Evolutionary conservation across 35 echinoderm and acorn worm species (phyloP).

Genomic region (Apostichopus californicus): DNA sequence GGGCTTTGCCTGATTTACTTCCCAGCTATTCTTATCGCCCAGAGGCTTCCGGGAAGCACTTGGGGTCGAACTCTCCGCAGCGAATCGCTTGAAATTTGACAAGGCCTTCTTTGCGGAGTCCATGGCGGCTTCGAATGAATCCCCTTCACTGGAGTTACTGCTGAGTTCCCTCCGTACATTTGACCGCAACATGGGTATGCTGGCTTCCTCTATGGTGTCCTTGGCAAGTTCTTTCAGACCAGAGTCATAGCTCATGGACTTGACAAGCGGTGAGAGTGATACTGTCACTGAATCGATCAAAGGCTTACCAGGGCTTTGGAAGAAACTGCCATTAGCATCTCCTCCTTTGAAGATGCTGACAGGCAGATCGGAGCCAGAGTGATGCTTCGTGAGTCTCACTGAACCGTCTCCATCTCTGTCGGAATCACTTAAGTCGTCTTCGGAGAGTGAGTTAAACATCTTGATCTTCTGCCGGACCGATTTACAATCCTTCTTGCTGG

Average conservation of each 20-base stretch:
- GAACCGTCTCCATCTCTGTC: neutral
- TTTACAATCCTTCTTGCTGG: neutral
- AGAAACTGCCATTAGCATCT: neutral
- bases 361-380: conserved; percentile 22
- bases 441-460: conserved; percentile 79
- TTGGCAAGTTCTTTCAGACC: conserved; percentile 46
- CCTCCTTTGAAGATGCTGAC: neutral
- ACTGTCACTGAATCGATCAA: neutral
- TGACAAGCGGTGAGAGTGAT: conserved; percentile 52
- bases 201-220: neutral
- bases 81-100: conserved; percentile 33
- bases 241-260: conserved; percentile 77
- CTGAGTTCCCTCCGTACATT: neutral
- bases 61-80: conserved; percentile 11
- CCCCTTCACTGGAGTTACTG: neutral
- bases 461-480: conserved; percentile 70
- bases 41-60: conserved; percentile 6
- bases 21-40: neutral
- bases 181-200: neutral
- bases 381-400: neutral
- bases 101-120: conserved; percentile 25
- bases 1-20: neutral
- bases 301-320: neutral
- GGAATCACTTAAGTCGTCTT: conserved; percentile 33
- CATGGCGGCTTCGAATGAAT: conserved; percentile 38